Percentiles rank a stretch among this genome's conserved stretches.
Conservation (phyloP, 1,140 invertebrate species). For the Archivesica marissinica region DNA sequence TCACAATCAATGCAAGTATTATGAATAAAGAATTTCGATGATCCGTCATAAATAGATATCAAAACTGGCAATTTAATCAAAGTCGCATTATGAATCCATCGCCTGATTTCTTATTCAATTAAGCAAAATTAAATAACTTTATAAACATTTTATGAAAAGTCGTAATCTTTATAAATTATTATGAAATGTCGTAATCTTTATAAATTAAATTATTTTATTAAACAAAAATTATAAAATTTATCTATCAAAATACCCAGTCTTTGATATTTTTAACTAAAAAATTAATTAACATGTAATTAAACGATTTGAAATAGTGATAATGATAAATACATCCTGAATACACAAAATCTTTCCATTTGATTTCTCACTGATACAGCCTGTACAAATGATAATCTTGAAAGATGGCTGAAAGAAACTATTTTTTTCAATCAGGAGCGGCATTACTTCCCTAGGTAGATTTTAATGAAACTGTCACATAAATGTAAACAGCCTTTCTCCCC, state of each 20-base stretch:
- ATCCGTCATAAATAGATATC: neutral
- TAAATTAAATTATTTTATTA: neutral
- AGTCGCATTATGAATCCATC: neutral
- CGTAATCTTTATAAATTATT: neutral
- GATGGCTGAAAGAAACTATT: slow-evolving; percentile 4
- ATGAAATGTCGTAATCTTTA: neutral
- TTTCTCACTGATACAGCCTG: neutral
- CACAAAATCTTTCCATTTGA: neutral
- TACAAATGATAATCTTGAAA: neutral
- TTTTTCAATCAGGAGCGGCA: neutral
- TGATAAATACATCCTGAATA: slow-evolving; percentile 12
- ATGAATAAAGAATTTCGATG: slow-evolving; percentile 21
- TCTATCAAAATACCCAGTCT: neutral
- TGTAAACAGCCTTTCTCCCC: neutral
- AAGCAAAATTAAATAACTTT: neutral
- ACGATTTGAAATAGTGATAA: neutral
- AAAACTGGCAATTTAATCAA: neutral
- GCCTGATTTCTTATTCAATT: neutral
- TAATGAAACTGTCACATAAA: slow-evolving; percentile 29
- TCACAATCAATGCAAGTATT: slow-evolving; percentile 5
- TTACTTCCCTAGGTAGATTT: slow-evolving; percentile 12
- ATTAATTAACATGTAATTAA: slow-evolving; percentile 26
- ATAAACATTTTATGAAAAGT: neutral
- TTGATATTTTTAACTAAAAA: slow-evolving; percentile 13
- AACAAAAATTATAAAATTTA: neutral